phyloP scores from a whole-genome alignment of 2,797 vertebrate genomes.

The Podarcis siculus region DNA sequence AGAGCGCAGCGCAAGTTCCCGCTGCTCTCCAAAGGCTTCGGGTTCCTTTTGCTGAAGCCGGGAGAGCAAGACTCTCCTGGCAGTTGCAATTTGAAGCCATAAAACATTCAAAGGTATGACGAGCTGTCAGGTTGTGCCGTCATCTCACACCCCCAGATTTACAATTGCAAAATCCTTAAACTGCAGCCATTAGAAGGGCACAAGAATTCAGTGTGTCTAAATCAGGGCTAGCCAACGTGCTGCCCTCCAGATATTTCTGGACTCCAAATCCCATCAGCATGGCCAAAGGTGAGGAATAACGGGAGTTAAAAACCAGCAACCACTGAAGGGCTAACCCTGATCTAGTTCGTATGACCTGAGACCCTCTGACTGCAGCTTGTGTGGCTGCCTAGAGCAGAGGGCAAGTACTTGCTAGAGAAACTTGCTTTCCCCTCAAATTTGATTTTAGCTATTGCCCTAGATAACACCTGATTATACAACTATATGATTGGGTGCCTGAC shows the following conservation, averaged over 20 bases:
- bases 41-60: too few relatives aligned
- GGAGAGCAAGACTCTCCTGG: too few relatives aligned
- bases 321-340: too few relatives aligned
- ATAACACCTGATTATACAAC: background rate
- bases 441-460: background rate
- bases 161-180: background rate
- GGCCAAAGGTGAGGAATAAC: too few relatives aligned
- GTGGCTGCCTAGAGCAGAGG: background rate
- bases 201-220: background rate
- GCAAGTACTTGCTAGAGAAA: background rate
- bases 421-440: background rate
- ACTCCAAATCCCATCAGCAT: too few relatives aligned
- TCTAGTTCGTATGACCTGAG: background rate
- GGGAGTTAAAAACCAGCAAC: too few relatives aligned
- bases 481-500: background rate
- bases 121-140: background rate
- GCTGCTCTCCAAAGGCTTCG: too few relatives aligned
- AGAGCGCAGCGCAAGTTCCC: too few relatives aligned
- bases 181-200: background rate
- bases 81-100: background rate
- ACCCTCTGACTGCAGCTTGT: background rate
- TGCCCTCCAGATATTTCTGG: too few relatives aligned
- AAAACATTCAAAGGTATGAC: background rate
- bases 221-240: background rate
- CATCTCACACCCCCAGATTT: background rate